Conservation (phyloP, 2,797 vertebrate genomes). For the Rhinoraja longicauda region DNA sequence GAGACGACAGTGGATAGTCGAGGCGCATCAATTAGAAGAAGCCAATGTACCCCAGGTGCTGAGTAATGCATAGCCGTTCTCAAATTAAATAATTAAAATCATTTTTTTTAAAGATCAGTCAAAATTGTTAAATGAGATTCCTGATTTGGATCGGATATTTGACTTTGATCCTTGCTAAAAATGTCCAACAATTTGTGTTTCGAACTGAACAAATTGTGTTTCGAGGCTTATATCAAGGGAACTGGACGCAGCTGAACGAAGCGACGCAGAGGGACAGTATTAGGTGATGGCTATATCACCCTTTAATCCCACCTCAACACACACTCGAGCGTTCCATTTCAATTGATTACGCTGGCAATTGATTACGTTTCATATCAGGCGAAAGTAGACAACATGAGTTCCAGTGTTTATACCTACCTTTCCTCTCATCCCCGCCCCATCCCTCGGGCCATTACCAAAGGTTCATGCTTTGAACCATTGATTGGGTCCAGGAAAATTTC, state of each 20-base stretch:
- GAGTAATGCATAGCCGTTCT: background rate
- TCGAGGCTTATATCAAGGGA: background rate
- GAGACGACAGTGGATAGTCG: background rate
- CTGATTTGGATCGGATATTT: background rate
- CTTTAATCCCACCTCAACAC: background rate
- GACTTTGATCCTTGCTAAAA: background rate
- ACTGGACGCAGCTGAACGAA: background rate
- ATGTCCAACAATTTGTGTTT: background rate
- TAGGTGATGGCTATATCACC: background rate
- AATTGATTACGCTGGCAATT: background rate
- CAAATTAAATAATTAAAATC: background rate
- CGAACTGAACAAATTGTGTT: background rate
- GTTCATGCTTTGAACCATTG: background rate
- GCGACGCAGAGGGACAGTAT: background rate
- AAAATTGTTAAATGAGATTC: background rate
- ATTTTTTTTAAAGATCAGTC: background rate
- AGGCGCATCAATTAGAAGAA: background rate
- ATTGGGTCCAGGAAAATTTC: background rate
- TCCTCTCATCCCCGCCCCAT: background rate
- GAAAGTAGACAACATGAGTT: background rate
- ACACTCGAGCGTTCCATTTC: background rate
- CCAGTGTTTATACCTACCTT: background rate
- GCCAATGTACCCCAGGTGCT: background rate
- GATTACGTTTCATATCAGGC: background rate
- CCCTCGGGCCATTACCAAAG: background rate